Evolutionary conservation across 2,888 invertebrate species (phyloP).

Genomic region (Tetrapedia diversipes): DNA sequence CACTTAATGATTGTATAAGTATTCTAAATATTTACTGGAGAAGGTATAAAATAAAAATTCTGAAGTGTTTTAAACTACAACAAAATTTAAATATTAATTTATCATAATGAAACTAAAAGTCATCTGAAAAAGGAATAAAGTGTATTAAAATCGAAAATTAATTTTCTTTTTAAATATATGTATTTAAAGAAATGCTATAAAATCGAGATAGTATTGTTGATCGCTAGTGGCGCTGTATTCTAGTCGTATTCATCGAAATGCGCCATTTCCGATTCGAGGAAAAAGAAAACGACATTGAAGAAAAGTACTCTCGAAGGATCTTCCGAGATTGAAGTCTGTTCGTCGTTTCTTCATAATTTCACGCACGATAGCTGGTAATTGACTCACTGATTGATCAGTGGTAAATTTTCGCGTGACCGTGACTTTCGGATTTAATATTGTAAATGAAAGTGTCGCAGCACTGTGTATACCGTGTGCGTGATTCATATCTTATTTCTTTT

Average conservation of each 20-base stretch:
- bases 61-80: too few relatives aligned
- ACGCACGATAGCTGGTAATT: constrained; percentile 52
- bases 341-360: constrained; percentile 42
- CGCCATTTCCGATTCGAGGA: constrained; percentile 50
- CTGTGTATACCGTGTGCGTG: constrained; percentile 65
- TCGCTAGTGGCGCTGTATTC: constrained; percentile 25
- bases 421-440: constrained; percentile 47
- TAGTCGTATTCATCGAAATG: constrained; percentile 40
- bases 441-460: constrained; percentile 72
- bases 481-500: constrained; percentile 32
- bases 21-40: neutral
- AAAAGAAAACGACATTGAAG: constrained; percentile 62
- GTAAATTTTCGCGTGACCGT: constrained; percentile 39
- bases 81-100: neutral
- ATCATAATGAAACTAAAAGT: neutral
- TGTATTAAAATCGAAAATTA: neutral
- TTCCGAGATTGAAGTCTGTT: constrained; percentile 41
- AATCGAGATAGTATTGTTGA: constrained; percentile 23
- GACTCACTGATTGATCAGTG: constrained; percentile 38
- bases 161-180: neutral
- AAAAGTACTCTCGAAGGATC: constrained; percentile 56
- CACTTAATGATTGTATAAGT: neutral
- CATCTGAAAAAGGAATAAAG: neutral
- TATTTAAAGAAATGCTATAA: neutral
- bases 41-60: neutral